Base-by-base conservation (phyloP, 2,797 vertebrate species). In the Xenopus petersii region DNA sequence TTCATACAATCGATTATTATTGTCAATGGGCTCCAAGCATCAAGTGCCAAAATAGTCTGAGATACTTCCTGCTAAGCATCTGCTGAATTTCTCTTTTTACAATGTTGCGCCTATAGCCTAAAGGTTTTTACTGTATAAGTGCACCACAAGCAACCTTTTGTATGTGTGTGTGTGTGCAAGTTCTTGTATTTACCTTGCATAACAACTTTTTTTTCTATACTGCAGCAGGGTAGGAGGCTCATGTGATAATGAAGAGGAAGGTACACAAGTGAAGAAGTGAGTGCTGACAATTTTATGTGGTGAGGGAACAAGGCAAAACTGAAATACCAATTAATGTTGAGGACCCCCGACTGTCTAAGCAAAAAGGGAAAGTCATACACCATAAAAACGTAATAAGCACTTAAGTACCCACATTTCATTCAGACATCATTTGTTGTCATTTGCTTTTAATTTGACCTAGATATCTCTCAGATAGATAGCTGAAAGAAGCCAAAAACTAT, bases 41-140 rank as follows among this genome's bases (percentile, higher is more conserved):
- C 80, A 64, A 11, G 17, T 84, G 67, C 63, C 61, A 70, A 78
- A 77, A 81, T 76, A 70, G 64, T 51, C 54, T 60, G 72, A 66
- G 80, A 81, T 48, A 11, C 48, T 81, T 68, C 69, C 72, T 75
- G 62, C 42, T 16, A n/a, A 0, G 10, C 74, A 62, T 75, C 51
- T 77, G 54, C 54, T 81, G 6, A 73, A 63, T 55, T 79, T 33
- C 12, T 33, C 51, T 60, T 82, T 80, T 81, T 80, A 67, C 33
- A 74, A 75, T 61, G 81, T 83, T 76, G 73, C 58, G 61, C 0
- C 58, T 81, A 62, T 16, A 21, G 64, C 67, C 74, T n/a, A 68
- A 24, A 58, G 49, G 13, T 77, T 83, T 64, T 16, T 73, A 33
- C 64, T 42, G 64, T 62, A 62, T 48, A 47, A 13, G 63, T 55